These are phyloP conservation scores for Busseola fusca DNA, from an alignment of 2,888 invertebrate species.

Conservation along the genomic window DNA sequence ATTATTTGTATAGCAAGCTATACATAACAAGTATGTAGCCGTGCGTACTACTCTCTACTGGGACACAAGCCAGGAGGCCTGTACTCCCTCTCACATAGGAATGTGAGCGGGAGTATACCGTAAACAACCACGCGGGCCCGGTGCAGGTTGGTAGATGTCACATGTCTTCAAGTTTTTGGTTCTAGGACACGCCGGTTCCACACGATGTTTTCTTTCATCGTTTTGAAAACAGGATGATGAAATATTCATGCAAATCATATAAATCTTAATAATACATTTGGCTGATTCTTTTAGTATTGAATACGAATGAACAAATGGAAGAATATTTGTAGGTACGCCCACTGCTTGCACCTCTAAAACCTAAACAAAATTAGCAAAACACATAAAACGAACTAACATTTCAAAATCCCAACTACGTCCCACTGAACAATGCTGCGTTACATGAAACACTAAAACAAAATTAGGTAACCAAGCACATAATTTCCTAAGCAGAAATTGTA, in stretches of 20 bases:
- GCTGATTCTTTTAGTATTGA: neutral
- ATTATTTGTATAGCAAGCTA: too few species aligned
- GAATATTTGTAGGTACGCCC: neutral
- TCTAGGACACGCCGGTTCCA: too few species aligned
- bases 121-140: too few species aligned
- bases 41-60: too few species aligned
- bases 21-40: too few species aligned
- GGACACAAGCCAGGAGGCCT: too few species aligned
- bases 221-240: too few species aligned
- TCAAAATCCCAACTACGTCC: slow-evolving; percentile 31
- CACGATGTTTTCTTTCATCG: too few species aligned
- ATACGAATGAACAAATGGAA: neutral
- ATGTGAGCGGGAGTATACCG: too few species aligned
- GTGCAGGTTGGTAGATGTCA: too few species aligned
- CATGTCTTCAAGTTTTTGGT: too few species aligned
- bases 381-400: slow-evolving; percentile 31
- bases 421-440: slow-evolving; percentile 42
- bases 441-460: slow-evolving; percentile 53
- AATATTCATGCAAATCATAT: neutral
- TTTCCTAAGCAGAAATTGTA: slow-evolving; percentile 56
- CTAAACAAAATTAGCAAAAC: slow-evolving; percentile 27
- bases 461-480: slow-evolving; percentile 56
- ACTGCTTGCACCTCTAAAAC: neutral
- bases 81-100: too few species aligned
- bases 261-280: neutral